Evolutionary conservation across 2,113 vertebrate genomes (phyloP).

Genomic region (Hyla sarda): DNA sequence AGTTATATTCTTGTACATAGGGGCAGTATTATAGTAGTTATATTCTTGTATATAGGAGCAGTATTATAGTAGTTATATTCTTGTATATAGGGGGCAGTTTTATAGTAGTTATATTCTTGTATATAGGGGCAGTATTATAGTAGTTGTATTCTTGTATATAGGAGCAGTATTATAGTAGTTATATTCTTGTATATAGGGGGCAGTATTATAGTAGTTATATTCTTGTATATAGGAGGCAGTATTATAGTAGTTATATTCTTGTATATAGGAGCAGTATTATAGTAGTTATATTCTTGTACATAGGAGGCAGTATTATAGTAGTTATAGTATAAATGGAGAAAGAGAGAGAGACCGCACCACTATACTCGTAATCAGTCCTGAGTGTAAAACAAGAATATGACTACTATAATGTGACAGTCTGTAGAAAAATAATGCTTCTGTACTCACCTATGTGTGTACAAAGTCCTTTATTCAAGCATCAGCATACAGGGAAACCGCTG

Average conservation of each 20-base stretch:
- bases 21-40: constrained; percentile 8
- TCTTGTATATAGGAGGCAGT: background rate
- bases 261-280: constrained; percentile 9
- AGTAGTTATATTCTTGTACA: no score
- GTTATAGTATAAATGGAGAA: no score
- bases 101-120: constrained; percentile 20
- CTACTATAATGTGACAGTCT: no score
- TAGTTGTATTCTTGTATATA: constrained; percentile 9
- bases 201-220: constrained; percentile 8
- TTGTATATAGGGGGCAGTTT: background rate
- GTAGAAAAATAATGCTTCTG: no score
- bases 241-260: constrained; percentile 23
- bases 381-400: no score
- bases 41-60: constrained; percentile 1
- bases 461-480: no score
- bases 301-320: no score
- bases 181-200: background rate
- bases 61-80: constrained; percentile 22
- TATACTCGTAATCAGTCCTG: no score
- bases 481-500: no score
- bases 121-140: constrained; percentile 3
- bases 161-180: constrained; percentile 11
- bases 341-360: no score
- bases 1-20: background rate
- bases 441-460: no score